These are phyloP conservation scores for Magallana gigas DNA, from an alignment of 1,140 invertebrate species.

Conservation along the genomic window DNA sequence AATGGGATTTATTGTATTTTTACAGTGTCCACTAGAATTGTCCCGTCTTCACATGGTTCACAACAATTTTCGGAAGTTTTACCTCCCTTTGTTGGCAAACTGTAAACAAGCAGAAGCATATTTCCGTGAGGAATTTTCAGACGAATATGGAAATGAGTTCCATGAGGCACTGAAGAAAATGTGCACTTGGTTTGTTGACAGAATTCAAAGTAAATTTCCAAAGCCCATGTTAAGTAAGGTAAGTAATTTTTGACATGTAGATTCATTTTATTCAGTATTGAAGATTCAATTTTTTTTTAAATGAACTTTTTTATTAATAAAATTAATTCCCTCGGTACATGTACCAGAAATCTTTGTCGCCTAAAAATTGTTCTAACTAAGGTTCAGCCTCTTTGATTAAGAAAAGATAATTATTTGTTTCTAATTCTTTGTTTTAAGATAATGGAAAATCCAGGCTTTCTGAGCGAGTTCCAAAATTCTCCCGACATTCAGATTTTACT, in stretches of 20 bases:
- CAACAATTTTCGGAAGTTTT: slow-evolving; percentile 53
- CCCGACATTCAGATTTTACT: slow-evolving; percentile 33
- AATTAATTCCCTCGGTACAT: neutral
- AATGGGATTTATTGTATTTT: neutral
- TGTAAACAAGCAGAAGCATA: slow-evolving; percentile 24
- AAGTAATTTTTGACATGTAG: neutral
- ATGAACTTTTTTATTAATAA: neutral
- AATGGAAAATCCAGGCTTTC: neutral
- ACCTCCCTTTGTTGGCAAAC: slow-evolving; percentile 42
- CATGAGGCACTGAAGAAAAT: slow-evolving; percentile 41
- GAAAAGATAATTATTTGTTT: neutral
- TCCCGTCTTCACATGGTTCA: slow-evolving; percentile 38
- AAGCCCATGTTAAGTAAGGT: slow-evolving; percentile 41
- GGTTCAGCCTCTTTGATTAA: neutral
- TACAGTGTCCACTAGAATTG: slow-evolving; percentile 41
- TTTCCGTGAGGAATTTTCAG: slow-evolving; percentile 44
- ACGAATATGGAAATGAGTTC: slow-evolving; percentile 50
- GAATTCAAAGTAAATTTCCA: slow-evolving; percentile 43
- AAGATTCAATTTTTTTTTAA: too few species aligned
- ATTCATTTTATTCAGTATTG: too few species aligned
- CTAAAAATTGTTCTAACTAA: neutral
- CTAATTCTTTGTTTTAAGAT: neutral
- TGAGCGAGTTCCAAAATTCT: neutral
- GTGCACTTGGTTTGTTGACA: slow-evolving; percentile 35
- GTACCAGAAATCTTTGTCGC: neutral